Conservation (phyloP, 2,888 invertebrate genomes). For the Aleiodes leptofemur region DNA sequence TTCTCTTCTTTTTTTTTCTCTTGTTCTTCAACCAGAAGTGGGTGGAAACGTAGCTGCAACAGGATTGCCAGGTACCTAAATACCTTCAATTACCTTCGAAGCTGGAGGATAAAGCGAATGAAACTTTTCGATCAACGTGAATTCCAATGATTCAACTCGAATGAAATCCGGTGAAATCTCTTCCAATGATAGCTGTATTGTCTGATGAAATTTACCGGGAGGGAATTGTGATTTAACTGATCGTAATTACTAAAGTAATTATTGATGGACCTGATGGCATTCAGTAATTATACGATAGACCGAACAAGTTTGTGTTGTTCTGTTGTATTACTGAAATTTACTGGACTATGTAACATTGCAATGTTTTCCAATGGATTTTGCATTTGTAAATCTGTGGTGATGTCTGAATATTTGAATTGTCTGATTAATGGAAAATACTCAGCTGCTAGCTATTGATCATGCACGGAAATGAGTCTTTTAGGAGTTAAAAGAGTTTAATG, state of each 20-base stretch:
- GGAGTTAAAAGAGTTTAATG: too few species aligned
- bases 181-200: background rate
- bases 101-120: constrained; percentile 1
- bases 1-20: background rate
- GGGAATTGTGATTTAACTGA: background rate
- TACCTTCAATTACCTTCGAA: constrained; percentile 59
- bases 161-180: constrained; percentile 13
- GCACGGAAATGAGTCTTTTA: too few species aligned
- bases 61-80: constrained; percentile 60
- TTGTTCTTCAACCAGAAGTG: background rate
- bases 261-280: background rate
- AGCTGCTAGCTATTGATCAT: too few species aligned
- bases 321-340: too few species aligned
- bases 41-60: constrained; percentile 49
- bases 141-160: constrained; percentile 2
- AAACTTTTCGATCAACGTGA: constrained; percentile 23
- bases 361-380: too few species aligned
- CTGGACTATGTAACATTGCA: too few species aligned
- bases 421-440: too few species aligned
- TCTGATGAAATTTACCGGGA: constrained; percentile 13
- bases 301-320: too few species aligned
- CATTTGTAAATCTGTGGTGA: too few species aligned
- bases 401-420: too few species aligned
- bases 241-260: background rate
- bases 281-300: constrained; percentile 5